A percentile compares a stretch with the other conserved stretches of the same genome.
phyloP scores from a whole-genome alignment of 2,888 invertebrate genomes.

The Molorchus minor region DNA sequence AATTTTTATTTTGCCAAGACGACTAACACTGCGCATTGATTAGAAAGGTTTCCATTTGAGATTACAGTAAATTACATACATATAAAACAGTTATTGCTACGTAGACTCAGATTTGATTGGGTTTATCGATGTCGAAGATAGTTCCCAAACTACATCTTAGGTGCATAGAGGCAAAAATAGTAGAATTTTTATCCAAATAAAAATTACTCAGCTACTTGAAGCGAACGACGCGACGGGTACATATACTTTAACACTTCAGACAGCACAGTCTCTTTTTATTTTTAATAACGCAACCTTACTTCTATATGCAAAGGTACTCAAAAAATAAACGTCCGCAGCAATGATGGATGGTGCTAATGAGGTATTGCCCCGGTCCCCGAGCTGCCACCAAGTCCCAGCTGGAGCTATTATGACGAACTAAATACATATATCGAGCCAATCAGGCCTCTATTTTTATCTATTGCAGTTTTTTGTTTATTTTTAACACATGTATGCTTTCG shows the following conservation, averaged over 20 bases:
- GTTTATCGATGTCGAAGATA: too few species aligned
- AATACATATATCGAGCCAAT: constrained; percentile 53
- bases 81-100: too few species aligned
- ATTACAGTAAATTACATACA: too few species aligned
- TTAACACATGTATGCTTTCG: constrained; percentile 40
- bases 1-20: too few species aligned
- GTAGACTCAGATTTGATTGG: background rate
- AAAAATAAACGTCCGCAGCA: constrained; percentile 44
- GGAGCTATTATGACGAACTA: constrained; percentile 55
- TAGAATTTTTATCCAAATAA: constrained; percentile 1
- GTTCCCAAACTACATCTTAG: too few species aligned
- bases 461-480: constrained; percentile 52
- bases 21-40: too few species aligned
- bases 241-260: constrained; percentile 22
- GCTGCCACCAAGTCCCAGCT: constrained; percentile 42
- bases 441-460: constrained; percentile 52
- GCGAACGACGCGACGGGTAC: constrained; percentile 5
- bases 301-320: constrained; percentile 23
- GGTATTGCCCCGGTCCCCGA: constrained; percentile 48
- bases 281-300: constrained; percentile 20
- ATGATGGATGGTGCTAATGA: constrained; percentile 61
- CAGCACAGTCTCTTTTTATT: constrained; percentile 17
- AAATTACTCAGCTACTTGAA: constrained; percentile 7
- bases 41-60: too few species aligned
- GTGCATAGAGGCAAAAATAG: too few species aligned